Base-by-base conservation (phyloP, 2,797 vertebrate species). In the Sebastes goodei region DNA sequence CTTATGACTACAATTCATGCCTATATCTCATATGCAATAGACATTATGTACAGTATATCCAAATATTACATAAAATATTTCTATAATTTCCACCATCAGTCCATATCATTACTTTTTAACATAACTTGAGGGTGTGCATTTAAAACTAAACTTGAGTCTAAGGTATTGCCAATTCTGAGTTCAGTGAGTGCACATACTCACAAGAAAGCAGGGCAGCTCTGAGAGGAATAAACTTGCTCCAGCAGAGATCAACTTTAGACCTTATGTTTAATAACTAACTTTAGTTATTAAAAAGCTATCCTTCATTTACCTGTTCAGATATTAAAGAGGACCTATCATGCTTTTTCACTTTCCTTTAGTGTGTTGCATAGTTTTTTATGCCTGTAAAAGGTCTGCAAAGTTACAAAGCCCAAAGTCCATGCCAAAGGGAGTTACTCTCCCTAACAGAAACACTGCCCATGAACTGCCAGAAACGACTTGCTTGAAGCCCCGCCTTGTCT, bases 221-320 rank as follows among this genome's bases (percentile, higher is more conserved):
- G 25, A 0, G 15, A 0, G 7, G 56, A 59, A 1, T 15, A 0
- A 62, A 25, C 23, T 23, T 38, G 53, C n/a, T 56, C 4, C 0
- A 29, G 14, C 35, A 33, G 23, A 30, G 35, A 46, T 27, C 11
- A 49, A 29, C 23, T 42, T 25, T 9, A 4, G 46, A 8, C 7
- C 11, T 53, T 23, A 10, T 1, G 5, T 55, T 23, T 32, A 49
- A n/a, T 7, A 29, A 52, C 6, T 67, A 52, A 29, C 10, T 29
- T 49, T 14, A 49, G 25, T 38, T 38, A 38, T 25, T 64, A 17
- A 38, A 49, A 20, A 11, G 0, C 10, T 1, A 29, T 10, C 25
- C 15, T n/a, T 29, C 38, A 66, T 49, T 49, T 20, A 17, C 0
- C 46, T 49, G 46, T 49, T 49, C 6, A 49, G 46, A 17, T 49